These are phyloP conservation scores for Nephrotoma guestfalica DNA, from an alignment of 2,888 invertebrate species.

Conservation along the genomic window DNA sequence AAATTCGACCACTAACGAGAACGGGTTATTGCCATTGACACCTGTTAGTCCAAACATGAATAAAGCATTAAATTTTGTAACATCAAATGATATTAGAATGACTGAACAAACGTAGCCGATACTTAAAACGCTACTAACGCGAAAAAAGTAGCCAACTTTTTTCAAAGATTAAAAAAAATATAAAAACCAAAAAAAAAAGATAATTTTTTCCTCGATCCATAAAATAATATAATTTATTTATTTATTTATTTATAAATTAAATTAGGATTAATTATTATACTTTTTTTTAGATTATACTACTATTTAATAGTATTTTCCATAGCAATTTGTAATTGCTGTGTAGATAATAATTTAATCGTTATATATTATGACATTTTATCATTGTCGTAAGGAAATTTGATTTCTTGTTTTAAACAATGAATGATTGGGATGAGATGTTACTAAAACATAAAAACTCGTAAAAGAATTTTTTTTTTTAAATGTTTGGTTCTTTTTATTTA, in stretches of 20 bases:
- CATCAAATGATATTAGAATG: constrained; percentile 5
- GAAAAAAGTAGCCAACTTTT: constrained; percentile 17
- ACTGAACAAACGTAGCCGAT: constrained; percentile 34
- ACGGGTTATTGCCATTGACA: constrained; percentile 26
- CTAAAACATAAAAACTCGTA: not conserved
- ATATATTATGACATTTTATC: not conserved
- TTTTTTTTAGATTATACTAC: constrained; percentile 2
- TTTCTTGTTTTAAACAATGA: not conserved
- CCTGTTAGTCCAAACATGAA: constrained; percentile 29
- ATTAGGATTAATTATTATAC: not conserved
- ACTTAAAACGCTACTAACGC: constrained; percentile 33
- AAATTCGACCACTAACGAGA: constrained; percentile 13
- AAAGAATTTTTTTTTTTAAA: not conserved
- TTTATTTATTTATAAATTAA: not conserved
- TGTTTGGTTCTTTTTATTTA: not conserved
- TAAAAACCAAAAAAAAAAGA: not conserved
- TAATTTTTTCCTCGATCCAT: constrained; percentile 6
- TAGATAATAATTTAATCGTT: not conserved
- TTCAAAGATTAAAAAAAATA: not conserved
- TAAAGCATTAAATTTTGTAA: constrained; percentile 15
- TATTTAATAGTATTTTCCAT: not conserved
- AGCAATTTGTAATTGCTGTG: not conserved
- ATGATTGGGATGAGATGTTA: not conserved
- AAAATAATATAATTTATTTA: constrained; percentile 5
- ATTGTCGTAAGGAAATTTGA: not conserved